Base-by-base conservation (phyloP, 2,113 vertebrate genomes). In the Daphoenositta chrysoptera region DNA sequence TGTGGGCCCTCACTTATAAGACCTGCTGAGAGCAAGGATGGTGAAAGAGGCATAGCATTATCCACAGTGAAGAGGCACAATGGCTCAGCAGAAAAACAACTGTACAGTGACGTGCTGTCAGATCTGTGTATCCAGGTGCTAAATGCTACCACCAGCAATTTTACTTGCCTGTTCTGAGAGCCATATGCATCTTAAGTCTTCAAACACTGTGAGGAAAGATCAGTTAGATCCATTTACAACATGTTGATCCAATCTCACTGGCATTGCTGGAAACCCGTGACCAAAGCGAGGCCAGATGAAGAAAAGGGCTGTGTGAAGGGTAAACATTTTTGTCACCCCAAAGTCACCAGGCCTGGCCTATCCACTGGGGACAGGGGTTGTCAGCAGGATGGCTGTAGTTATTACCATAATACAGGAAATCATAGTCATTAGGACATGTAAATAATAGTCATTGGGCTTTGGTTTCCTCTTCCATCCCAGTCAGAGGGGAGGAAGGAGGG, bases 301-400 rank as follows among this genome's bases (percentile, higher is more conserved):
- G 91, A 82, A 73, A 94, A 91, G 64, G n/a, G 69, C 83, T 81
- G 24, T 30, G 77, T 51, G 66, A 88, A 93, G 87, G 88, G 81
- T 58, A 90, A 75, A 37, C 4, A 30, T 84, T 92, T 85, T 47
- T 90, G 57, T 17, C n/a, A 31, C 56, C 44, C 30, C 53, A 13
- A 48, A 64, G 75, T 15, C 66, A 58, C 7, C n/a, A n/a, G 57
- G 23, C n/a, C 39, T 40, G 22, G 45, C 30, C 30, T 15, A 2
- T 11, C 61, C 0, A 0, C 40, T 13, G 31, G 53, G 86, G 61
- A 76, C 56, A 58, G 82, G 66, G 79, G 51, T 6, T 56, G 88
- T 77, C 87, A 82, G 94, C 63, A 79, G 61, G 61, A 42, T 7
- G 82, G 27, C 66, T 77, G 89, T 11, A 82, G 47, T 79, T 90